Conservation (phyloP, 2,888 invertebrate species). For the Nipponacmea schrenckii region DNA sequence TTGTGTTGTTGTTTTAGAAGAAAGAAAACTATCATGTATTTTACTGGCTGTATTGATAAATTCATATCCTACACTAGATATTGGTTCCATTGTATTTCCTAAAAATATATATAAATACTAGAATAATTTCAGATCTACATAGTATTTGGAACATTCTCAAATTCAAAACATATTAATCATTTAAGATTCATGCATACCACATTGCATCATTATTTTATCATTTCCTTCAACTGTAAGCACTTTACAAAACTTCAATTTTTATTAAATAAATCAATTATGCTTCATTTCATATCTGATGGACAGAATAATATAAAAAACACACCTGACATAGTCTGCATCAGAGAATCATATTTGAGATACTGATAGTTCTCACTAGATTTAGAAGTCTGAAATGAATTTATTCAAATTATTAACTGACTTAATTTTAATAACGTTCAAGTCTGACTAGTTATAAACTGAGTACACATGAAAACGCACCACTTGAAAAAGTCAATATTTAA, state of each 20-base stretch:
- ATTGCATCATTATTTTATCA: too few relatives aligned
- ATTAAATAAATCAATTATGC: not conserved
- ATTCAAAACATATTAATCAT: too few relatives aligned
- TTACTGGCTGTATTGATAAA: conserved; percentile 32
- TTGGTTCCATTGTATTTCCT: conserved; percentile 37
- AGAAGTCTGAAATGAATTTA: conserved; percentile 24
- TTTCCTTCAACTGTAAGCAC: too few relatives aligned
- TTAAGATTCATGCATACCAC: too few relatives aligned
- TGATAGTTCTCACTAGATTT: conserved; percentile 29
- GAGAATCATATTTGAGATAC: conserved; percentile 38
- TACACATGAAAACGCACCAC: too few relatives aligned
- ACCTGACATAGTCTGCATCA: conserved; percentile 37
- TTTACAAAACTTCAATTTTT: too few relatives aligned
- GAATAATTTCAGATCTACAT: not conserved
- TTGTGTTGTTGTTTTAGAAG: conserved; percentile 36
- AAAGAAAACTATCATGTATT: conserved; percentile 47
- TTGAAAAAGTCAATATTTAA: too few relatives aligned
- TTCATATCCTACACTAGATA: conserved; percentile 32
- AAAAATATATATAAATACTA: conserved; percentile 17
- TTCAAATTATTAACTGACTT: not conserved
- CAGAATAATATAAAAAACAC: conserved; percentile 1
- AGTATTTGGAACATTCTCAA: too few relatives aligned
- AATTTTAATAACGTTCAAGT: too few relatives aligned
- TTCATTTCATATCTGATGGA: too few relatives aligned
- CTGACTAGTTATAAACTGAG: too few relatives aligned